Evolutionary conservation across 2,113 vertebrate genomes (phyloP).

Genomic region (Austrofundulus limnaeus): DNA sequence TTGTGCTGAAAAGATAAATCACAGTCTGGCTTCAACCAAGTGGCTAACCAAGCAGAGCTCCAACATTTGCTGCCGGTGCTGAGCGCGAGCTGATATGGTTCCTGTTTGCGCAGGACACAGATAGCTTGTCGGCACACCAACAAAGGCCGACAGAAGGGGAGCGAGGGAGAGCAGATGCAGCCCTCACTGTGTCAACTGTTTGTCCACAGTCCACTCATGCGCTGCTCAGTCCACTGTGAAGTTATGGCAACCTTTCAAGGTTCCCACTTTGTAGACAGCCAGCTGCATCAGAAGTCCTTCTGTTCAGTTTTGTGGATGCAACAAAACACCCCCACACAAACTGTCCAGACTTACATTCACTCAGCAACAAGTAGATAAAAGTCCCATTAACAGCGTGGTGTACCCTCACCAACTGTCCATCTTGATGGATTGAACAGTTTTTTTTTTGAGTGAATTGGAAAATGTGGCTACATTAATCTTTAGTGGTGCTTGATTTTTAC

Average conservation of each 20-base stretch:
- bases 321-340: conserved; percentile 12
- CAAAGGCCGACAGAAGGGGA: conserved; percentile 31
- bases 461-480: neutral
- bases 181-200: conserved; percentile 37
- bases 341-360: neutral
- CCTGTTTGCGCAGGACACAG: conserved; percentile 29
- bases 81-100: conserved; percentile 21
- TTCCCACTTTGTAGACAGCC: conserved; percentile 27
- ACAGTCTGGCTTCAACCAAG: conserved; percentile 2
- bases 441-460: neutral
- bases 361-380: neutral
- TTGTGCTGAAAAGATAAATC: neutral
- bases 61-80: conserved; percentile 15
- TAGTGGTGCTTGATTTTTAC: neutral
- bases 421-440: neutral
- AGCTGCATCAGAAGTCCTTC: conserved; percentile 30
- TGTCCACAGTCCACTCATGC: conserved; percentile 48
- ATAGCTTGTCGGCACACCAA: conserved; percentile 22
- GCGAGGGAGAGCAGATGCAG: conserved; percentile 42
- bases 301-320: conserved; percentile 19
- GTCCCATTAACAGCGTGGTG: neutral
- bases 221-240: conserved; percentile 37
- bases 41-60: neutral
- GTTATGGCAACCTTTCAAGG: conserved; percentile 31
- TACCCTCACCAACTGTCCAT: neutral